These are phyloP conservation scores for Fregetta grallaria DNA, from an alignment of 2,113 vertebrate species.

Conservation along the genomic window DNA sequence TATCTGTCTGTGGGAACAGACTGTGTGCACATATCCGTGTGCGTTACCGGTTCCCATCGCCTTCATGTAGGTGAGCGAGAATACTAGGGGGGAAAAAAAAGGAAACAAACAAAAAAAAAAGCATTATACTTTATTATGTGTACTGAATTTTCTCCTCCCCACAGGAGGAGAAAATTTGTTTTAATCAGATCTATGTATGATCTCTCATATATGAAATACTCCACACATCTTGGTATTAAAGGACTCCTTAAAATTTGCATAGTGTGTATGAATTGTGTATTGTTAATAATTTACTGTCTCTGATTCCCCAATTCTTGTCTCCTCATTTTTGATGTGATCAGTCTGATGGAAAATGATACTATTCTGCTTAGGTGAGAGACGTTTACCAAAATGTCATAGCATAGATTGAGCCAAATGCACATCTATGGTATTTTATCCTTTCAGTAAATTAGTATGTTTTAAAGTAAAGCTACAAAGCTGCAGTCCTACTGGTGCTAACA, in stretches of 20 bases:
- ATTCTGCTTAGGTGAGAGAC: not conserved
- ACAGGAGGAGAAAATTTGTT: not conserved
- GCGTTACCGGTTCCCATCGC: rapidly evolving
- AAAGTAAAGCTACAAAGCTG: not conserved
- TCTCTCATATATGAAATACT: not conserved
- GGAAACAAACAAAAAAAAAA: not conserved
- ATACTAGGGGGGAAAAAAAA: rapidly evolving
- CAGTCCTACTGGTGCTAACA: not conserved
- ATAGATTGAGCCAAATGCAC: not conserved
- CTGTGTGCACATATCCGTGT: not conserved
- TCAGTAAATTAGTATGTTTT: not conserved
- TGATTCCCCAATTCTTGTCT: not conserved
- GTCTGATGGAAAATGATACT: not conserved
- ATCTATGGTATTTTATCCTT: not conserved
- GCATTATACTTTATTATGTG: not conserved
- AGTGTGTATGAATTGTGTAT: not conserved
- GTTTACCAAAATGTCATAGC: not conserved
- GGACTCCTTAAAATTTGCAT: not conserved
- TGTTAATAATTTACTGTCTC: not conserved
- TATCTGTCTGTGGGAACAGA: not conserved
- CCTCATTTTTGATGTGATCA: not conserved
- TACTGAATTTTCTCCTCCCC: not conserved
- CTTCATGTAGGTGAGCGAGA: not conserved
- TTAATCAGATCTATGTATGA: not conserved
- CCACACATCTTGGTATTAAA: not conserved